phyloP scores from a whole-genome alignment of 2,113 vertebrate species.

The Otis tarda region DNA sequence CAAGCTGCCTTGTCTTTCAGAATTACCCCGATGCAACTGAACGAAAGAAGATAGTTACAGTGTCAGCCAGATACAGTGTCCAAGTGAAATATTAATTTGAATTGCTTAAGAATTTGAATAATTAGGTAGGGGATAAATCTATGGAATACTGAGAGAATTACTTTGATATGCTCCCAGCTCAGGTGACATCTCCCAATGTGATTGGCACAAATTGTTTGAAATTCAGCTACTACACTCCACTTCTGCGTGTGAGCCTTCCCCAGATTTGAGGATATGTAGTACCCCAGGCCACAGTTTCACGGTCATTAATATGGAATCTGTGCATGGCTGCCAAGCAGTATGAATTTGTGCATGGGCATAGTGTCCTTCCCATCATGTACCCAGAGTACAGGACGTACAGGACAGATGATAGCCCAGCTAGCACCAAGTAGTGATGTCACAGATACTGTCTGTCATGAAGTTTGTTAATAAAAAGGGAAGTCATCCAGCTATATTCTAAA shows the following conservation, averaged over 20 bases:
- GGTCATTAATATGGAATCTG: background rate
- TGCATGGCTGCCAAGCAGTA: background rate
- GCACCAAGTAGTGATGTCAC: background rate
- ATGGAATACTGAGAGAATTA: background rate
- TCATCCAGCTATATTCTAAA: background rate
- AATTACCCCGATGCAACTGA: slow-evolving; percentile 19
- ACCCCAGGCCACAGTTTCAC: background rate
- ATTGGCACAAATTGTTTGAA: background rate
- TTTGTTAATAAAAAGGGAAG: background rate
- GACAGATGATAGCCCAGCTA: background rate
- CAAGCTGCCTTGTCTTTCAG: slow-evolving; percentile 20
- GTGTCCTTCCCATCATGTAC: background rate
- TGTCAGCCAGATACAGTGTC: slow-evolving; percentile 3
- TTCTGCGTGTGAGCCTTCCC: background rate
- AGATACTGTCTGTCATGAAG: background rate
- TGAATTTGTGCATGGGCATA: background rate
- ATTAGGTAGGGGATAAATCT: slow-evolving; percentile 8
- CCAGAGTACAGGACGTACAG: background rate
- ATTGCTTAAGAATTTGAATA: slow-evolving; percentile 33
- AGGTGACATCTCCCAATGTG: background rate
- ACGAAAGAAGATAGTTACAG: slow-evolving; percentile 15
- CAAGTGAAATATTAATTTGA: slow-evolving; percentile 57
- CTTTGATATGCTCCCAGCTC: background rate
- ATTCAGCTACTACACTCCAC: background rate
- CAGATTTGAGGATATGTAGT: background rate